Percentiles rank a stretch among this genome's conserved stretches.
These are phyloP conservation scores for Monochamus alternatus DNA, from an alignment of 2,888 invertebrate species.

Conservation along the genomic window DNA sequence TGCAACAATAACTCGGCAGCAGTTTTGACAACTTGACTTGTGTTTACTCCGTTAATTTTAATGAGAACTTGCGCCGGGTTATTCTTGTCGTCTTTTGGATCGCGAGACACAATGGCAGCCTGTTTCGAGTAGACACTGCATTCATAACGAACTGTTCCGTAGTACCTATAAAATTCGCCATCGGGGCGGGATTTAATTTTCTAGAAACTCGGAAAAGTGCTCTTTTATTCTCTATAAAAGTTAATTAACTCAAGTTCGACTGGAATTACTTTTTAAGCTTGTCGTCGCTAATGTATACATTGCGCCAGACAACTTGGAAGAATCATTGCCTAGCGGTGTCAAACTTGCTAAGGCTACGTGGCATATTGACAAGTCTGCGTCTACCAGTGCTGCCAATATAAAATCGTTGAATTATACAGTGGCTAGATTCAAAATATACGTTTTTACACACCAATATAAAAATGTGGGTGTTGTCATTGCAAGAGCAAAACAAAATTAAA, in stretches of 20 bases:
- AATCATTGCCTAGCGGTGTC: not conserved
- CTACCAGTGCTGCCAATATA: no score
- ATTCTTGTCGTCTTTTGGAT: slow-evolving; percentile 35
- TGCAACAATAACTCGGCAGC: slow-evolving; percentile 36
- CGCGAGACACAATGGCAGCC: slow-evolving; percentile 32
- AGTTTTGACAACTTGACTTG: slow-evolving; percentile 42
- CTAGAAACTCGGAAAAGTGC: slow-evolving; percentile 29
- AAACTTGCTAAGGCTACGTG: not conserved
- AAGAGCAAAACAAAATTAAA: no score
- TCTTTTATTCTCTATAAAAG: slow-evolving; percentile 38
- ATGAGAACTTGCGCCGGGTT: slow-evolving; percentile 41
- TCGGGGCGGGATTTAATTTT: slow-evolving; percentile 32
- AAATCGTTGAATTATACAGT: no score
- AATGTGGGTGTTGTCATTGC: no score
- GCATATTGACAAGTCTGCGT: no score
- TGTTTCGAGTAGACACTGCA: slow-evolving; percentile 24
- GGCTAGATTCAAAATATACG: no score
- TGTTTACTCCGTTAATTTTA: slow-evolving; percentile 44
- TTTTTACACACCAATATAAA: no score
- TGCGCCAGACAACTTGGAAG: not conserved
- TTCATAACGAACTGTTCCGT: slow-evolving; percentile 32
- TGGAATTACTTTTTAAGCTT: slow-evolving; percentile 33
- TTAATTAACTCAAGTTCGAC: slow-evolving; percentile 35
- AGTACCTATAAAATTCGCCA: slow-evolving; percentile 30
- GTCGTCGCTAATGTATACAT: slow-evolving; percentile 9